Conservation (phyloP, 2,113 vertebrate genomes). For the Nycticebus coucang region DNA sequence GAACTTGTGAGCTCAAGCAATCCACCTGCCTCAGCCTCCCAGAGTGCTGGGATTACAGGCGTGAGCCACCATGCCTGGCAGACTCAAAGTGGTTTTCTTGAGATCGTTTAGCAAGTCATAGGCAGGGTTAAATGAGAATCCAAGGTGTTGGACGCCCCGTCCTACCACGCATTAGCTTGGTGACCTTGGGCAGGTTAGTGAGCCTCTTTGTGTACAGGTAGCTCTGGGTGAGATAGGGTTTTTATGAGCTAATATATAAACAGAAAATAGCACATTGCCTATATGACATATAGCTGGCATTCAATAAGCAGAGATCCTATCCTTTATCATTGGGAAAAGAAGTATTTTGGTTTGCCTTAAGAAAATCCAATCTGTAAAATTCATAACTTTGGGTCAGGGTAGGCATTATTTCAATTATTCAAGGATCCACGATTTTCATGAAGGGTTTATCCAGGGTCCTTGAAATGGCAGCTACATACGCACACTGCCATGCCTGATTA, state of each 20-base stretch:
- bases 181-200: not conserved
- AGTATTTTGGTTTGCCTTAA: slow-evolving; percentile 24
- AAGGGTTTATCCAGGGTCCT: not conserved
- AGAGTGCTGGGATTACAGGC: too few species aligned
- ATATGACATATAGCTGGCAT: not conserved
- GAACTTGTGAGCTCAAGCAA: too few species aligned
- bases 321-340: not conserved
- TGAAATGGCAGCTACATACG: slow-evolving; percentile 39
- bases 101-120: not conserved
- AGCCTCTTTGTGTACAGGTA: not conserved
- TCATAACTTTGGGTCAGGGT: not conserved
- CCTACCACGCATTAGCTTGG: not conserved
- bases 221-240: not conserved
- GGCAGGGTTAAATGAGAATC: not conserved
- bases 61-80: too few species aligned
- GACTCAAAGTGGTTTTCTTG: not conserved
- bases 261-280: not conserved
- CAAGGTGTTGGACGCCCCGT: not conserved
- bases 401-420: slow-evolving; percentile 47
- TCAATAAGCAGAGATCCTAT: not conserved
- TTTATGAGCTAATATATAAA: not conserved
- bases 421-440: not conserved
- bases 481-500: not conserved
- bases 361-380: not conserved
- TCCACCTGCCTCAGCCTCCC: too few species aligned